Evolutionary conservation across 2,113 vertebrate genomes (phyloP).

Genomic region (Rhizomys pruinosus): DNA sequence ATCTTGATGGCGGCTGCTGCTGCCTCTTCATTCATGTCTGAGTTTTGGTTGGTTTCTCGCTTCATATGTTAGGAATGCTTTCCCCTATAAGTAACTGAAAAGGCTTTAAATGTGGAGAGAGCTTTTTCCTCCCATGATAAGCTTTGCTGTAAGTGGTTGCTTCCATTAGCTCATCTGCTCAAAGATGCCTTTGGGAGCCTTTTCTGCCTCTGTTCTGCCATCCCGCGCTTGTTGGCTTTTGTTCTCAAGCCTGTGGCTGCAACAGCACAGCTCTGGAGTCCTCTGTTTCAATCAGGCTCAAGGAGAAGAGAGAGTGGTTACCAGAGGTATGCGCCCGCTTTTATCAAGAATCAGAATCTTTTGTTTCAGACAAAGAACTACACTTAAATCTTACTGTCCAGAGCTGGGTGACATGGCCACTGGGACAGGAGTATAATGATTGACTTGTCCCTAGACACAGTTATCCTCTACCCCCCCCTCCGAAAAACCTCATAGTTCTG

Average conservation of each 20-base stretch:
- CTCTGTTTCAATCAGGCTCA: not conserved
- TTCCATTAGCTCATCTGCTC: not conserved
- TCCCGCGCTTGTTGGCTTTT: not conserved
- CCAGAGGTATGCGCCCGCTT: not conserved
- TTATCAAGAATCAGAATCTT: not conserved
- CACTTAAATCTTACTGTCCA: not conserved
- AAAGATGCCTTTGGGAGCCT: not conserved
- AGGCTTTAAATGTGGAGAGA: rapidly evolving
- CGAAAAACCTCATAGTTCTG: too few species aligned
- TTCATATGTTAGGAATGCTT: not conserved
- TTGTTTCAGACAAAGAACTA: not conserved
- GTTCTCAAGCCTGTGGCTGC: not conserved
- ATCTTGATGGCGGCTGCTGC: rapidly evolving
- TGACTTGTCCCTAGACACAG: not conserved
- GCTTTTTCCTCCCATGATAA: not conserved
- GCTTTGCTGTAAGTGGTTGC: not conserved
- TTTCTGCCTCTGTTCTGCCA: not conserved
- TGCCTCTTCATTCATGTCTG: rapidly evolving
- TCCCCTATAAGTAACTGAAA: not conserved
- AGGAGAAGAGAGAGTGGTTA: not conserved
- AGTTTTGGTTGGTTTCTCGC: not conserved
- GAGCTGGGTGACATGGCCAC: not conserved
- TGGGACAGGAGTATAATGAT: not conserved
- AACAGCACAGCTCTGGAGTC: rapidly evolving
- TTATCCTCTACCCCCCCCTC: not conserved